A percentile compares a stretch with the other conserved stretches of the same genome.
Evolutionary conservation across 2,113 vertebrate genomes (phyloP).

Genomic region (Eptatretus burgeri): DNA sequence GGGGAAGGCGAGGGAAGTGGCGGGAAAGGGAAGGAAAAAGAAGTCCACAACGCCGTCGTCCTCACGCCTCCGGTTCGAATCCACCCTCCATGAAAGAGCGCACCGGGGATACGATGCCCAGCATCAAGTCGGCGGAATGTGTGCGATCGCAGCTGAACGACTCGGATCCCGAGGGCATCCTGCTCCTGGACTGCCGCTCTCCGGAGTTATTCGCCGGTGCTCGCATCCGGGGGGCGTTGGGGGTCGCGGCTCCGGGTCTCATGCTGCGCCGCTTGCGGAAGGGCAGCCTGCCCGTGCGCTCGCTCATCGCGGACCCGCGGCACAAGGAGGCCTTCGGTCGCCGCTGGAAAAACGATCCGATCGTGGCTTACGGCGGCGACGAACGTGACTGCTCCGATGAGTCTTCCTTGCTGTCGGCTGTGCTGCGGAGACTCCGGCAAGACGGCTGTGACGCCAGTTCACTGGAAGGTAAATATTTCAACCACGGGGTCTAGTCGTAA

Average conservation of each 20-base stretch:
- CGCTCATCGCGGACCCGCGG: constrained; percentile 54
- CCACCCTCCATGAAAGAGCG: too few species aligned
- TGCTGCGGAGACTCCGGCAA: constrained; percentile 68
- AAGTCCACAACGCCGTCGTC: too few species aligned
- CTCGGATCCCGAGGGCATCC: constrained; percentile 13
- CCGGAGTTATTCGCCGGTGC: constrained; percentile 76
- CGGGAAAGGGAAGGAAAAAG: too few species aligned
- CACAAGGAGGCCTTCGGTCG: constrained; percentile 51
- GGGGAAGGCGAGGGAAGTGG: too few species aligned
- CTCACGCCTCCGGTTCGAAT: too few species aligned
- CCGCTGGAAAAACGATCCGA: constrained; percentile 53
- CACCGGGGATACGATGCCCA: too few species aligned
- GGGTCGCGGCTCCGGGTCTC: constrained; percentile 57
- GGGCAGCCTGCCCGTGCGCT: constrained; percentile 62
- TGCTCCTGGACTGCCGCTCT: constrained; percentile 80
- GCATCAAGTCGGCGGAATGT: too few species aligned
- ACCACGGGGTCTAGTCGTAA: too few species aligned
- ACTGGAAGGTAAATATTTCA: constrained; percentile 45
- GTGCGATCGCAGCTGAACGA: too few species aligned
- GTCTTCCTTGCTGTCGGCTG: constrained; percentile 44
- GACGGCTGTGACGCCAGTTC: constrained; percentile 70
- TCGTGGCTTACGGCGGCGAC: constrained; percentile 74
- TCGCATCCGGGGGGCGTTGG: constrained; percentile 77
- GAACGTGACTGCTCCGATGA: constrained; percentile 65
- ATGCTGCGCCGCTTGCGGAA: constrained; percentile 81